These are phyloP conservation scores for Steromphala cineraria DNA, from an alignment of 2,888 invertebrate genomes.

Conservation along the genomic window DNA sequence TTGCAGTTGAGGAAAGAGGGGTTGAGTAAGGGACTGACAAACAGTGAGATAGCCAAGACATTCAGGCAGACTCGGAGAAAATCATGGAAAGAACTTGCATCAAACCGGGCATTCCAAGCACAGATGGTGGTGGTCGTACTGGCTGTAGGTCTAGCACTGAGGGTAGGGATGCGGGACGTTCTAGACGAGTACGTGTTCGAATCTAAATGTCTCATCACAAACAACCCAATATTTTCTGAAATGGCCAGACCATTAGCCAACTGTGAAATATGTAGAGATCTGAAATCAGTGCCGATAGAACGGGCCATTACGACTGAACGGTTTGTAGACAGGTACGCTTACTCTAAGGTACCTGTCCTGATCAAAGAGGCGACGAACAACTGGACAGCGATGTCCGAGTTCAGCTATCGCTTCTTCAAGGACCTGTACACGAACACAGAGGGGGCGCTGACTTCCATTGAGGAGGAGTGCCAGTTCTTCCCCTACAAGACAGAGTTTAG, in stretches of 20 bases:
- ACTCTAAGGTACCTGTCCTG: conserved; percentile 87
- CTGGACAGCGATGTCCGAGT: conserved; percentile 87
- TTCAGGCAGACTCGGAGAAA: not conserved
- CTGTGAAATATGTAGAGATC: conserved; percentile 85
- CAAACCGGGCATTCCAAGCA: conserved; percentile 11
- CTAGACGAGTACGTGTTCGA: conserved; percentile 22
- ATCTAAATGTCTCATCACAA: conserved; percentile 47
- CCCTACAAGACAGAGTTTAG: conserved; percentile 91
- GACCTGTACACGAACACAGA: conserved; percentile 79
- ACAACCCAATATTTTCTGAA: conserved; percentile 52
- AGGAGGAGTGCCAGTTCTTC: conserved; percentile 91
- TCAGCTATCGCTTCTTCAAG: conserved; percentile 89
- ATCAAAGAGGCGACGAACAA: conserved; percentile 87
- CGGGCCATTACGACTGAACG: conserved; percentile 81
- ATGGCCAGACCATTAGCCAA: conserved; percentile 86
- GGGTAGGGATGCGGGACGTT: conserved; percentile 28
- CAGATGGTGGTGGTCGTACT: conserved; percentile 26
- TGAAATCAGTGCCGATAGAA: conserved; percentile 82
- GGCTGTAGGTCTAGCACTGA: conserved; percentile 20
- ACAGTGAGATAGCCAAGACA: conserved; percentile 15
- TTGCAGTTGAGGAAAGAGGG: conserved; percentile 26
- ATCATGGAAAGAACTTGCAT: not conserved
- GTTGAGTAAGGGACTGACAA: conserved; percentile 27
- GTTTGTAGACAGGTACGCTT: conserved; percentile 86
- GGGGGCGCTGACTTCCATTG: conserved; percentile 62